These are phyloP conservation scores for Litoditis marina DNA, from an alignment of 2,888 invertebrate genomes.

Conservation along the genomic window DNA sequence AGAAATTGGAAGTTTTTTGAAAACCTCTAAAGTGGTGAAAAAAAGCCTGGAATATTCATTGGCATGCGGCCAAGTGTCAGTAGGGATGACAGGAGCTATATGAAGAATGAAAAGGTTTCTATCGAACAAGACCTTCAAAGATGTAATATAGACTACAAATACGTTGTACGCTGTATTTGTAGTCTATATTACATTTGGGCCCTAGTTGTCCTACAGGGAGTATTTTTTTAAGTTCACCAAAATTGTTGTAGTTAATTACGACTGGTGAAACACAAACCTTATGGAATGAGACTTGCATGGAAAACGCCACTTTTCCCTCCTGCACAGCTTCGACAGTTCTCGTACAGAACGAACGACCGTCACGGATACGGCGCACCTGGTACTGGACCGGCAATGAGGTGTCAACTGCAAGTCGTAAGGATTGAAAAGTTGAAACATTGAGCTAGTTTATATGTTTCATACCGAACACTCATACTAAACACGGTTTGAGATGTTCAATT, in stretches of 20 bases:
- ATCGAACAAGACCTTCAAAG: too few relatives aligned
- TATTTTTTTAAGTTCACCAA: not conserved
- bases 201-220: not conserved
- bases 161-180: too few relatives aligned
- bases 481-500: too few relatives aligned
- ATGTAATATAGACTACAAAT: too few relatives aligned
- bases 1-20: too few relatives aligned
- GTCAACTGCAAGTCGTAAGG: slow-evolving; percentile 37
- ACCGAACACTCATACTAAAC: not conserved
- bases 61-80: too few relatives aligned
- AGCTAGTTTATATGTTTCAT: not conserved
- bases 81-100: too few relatives aligned
- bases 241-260: not conserved
- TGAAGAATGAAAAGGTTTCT: too few relatives aligned
- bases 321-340: slow-evolving; percentile 64
- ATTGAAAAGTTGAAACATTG: not conserved
- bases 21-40: too few relatives aligned
- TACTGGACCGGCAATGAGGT: slow-evolving; percentile 62
- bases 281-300: slow-evolving; percentile 55
- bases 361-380: slow-evolving; percentile 63
- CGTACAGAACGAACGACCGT: slow-evolving; percentile 60
- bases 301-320: slow-evolving; percentile 62
- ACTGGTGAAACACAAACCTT: slow-evolving; percentile 23
- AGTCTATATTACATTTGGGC: not conserved
- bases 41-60: too few relatives aligned